Conservation (phyloP, 2,797 vertebrate genomes). For the Paguma larvata region DNA sequence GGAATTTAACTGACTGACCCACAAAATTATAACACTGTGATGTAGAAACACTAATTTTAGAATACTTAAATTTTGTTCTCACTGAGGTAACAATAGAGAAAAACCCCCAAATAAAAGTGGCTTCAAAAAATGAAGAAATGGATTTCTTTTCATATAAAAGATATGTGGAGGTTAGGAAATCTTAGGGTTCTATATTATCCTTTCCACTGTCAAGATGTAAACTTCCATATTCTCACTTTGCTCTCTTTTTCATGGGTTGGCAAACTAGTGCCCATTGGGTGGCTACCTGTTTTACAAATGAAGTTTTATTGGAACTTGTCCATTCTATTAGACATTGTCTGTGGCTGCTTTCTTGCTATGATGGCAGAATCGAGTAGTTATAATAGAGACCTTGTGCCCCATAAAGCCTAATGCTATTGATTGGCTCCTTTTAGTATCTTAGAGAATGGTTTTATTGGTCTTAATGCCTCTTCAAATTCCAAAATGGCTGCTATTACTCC, state of each 20-base stretch:
- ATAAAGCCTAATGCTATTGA: background rate
- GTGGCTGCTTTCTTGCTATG: background rate
- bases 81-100: background rate
- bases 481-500: background rate
- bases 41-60: background rate
- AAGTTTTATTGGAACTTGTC: background rate
- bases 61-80: background rate
- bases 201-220: background rate
- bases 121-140: background rate
- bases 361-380: background rate
- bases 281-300: background rate
- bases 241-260: background rate
- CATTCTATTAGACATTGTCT: background rate
- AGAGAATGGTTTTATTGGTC: background rate
- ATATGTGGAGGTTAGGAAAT: background rate
- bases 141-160: background rate
- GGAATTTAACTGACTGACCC: background rate
- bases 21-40: constrained; percentile 16
- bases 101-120: background rate
- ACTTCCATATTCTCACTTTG: background rate
- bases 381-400: background rate
- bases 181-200: background rate
- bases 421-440: background rate
- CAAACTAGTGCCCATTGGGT: background rate
- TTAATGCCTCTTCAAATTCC: background rate